Evolutionary conservation across 2,113 vertebrate genomes (phyloP), one percentile per base, ranked within the genome.

Genomic region (Daboia siamensis): DNA sequence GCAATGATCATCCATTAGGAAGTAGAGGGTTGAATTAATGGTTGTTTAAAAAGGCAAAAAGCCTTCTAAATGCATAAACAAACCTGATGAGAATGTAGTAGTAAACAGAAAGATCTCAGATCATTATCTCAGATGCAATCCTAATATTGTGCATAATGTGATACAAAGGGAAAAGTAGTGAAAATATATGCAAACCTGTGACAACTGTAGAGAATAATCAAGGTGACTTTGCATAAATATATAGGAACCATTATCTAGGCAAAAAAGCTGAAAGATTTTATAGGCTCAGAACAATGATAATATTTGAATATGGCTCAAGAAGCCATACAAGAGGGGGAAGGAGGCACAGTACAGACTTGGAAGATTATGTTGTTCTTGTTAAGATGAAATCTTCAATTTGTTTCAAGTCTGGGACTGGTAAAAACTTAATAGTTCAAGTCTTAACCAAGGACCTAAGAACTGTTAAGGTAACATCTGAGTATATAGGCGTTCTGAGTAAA

Each of bases 11-110:
- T 98, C 98, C 97, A 98, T 96, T 0, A 99, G 56, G 93, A 99
- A 99, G 89, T 99, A 99, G 92, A 99, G 99, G 1, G 98, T 92
- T 0, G 98, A 98, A 86, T 98, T 98, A 48, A 99, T 96, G 88
- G 97, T 98, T 98, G 24, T 98, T 99, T 2, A 98, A 88, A 88
- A 98, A 99, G 0, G 98, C 98, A 6, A 98, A 1, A 0, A 98
- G 98, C 4, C 98, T 96, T 0, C 97, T 97, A 85, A 99, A 0
- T 29, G 98, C 94, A 84, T 99, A 99, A 0, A 96, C 0, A 0
- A 44, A n/a, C 26, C 93, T 94, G 93, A 99, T 97, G 91, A 93
- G 6, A 0, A 96, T 57, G 33, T 97, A 7, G 0, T 96, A 57
- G 44, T 97, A 96, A 0, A 0, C 0, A 0, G 91, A 20, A 3